Conservation (phyloP, 2,888 invertebrate species). For the Lithophane semibrunnea region DNA sequence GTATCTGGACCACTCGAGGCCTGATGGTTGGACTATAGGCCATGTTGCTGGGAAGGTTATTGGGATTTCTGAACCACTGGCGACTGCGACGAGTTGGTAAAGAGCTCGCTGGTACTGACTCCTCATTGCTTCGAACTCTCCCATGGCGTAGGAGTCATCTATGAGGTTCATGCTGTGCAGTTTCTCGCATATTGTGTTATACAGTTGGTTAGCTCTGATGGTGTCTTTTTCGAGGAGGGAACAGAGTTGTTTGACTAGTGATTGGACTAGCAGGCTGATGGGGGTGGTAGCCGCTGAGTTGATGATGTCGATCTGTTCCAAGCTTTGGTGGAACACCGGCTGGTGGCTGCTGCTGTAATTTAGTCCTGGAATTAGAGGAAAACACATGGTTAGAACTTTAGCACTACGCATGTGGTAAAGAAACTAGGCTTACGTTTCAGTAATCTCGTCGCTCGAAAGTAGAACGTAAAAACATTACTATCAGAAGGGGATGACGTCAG, state of each 20-base stretch:
- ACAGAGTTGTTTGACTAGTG: conserved; percentile 93
- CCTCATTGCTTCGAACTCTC: conserved; percentile 93
- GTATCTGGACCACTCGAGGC: conserved; percentile 92
- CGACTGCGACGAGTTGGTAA: conserved; percentile 91
- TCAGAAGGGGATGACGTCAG: not conserved
- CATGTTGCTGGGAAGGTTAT: conserved; percentile 87
- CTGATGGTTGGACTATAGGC: conserved; percentile 88
- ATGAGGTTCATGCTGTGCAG: conserved; percentile 93
- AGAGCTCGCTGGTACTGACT: conserved; percentile 92
- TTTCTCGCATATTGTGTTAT: conserved; percentile 92
- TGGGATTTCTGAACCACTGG: conserved; percentile 89
- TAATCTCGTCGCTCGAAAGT: not conserved
- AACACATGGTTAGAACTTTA: conserved; percentile 11
- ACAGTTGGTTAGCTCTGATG: conserved; percentile 90
- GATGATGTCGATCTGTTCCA: conserved; percentile 83
- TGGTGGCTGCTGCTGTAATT: conserved; percentile 79
- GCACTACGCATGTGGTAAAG: not conserved
- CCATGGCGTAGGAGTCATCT: conserved; percentile 92
- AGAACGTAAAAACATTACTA: conserved; percentile 14
- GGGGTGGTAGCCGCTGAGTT: conserved; percentile 89
- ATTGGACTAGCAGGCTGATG: conserved; percentile 93
- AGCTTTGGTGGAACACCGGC: conserved; percentile 79
- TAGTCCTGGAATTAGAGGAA: conserved; percentile 78
- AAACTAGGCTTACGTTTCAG: not conserved
- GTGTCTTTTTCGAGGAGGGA: conserved; percentile 91